A percentile compares a stretch with the other conserved stretches of the same genome.
phyloP scores from a whole-genome alignment of 1,140 invertebrate genomes.

The Drosophila tani region DNA sequence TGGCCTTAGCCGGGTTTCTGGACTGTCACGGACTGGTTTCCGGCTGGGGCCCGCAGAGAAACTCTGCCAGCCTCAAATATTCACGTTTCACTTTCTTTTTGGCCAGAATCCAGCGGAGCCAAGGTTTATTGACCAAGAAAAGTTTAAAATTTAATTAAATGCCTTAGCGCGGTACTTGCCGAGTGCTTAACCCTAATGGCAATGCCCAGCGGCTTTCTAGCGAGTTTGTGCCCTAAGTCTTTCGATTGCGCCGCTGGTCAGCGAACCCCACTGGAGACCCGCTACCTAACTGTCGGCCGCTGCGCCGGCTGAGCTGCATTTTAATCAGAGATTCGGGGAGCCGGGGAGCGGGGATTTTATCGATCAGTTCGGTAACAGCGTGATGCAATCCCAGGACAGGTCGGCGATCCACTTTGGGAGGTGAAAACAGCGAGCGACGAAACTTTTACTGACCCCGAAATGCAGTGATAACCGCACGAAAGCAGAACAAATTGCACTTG shows the following conservation, averaged over 20 bases:
- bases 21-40: conserved; percentile 72
- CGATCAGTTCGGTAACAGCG: conserved; percentile 55
- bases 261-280: conserved; percentile 15
- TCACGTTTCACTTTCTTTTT: conserved; percentile 76
- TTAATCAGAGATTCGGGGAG: conserved; percentile 25
- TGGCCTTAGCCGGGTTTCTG: conserved; percentile 37
- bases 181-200: conserved; percentile 40
- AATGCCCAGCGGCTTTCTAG: conserved; percentile 52
- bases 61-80: conserved; percentile 38
- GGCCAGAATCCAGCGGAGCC: conserved; percentile 63
- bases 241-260: conserved; percentile 61
- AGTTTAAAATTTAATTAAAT: conserved; percentile 39
- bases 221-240: conserved; percentile 72
- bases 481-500: conserved; percentile 74
- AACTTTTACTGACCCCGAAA: conserved; percentile 78
- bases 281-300: conserved; percentile 28
- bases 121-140: conserved; percentile 65
- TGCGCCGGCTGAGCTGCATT: conserved; percentile 52
- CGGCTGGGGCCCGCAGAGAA: conserved; percentile 55
- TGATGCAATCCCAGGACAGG: conserved; percentile 28
- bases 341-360: conserved; percentile 12
- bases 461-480: conserved; percentile 56
- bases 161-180: conserved; percentile 1
- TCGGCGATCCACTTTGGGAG: conserved; percentile 1
- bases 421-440: conserved; percentile 7